A percentile compares a stretch with the other conserved stretches of the same genome.
phyloP scores from a whole-genome alignment of 2,113 vertebrate genomes.

The Dolichotis patagonum region DNA sequence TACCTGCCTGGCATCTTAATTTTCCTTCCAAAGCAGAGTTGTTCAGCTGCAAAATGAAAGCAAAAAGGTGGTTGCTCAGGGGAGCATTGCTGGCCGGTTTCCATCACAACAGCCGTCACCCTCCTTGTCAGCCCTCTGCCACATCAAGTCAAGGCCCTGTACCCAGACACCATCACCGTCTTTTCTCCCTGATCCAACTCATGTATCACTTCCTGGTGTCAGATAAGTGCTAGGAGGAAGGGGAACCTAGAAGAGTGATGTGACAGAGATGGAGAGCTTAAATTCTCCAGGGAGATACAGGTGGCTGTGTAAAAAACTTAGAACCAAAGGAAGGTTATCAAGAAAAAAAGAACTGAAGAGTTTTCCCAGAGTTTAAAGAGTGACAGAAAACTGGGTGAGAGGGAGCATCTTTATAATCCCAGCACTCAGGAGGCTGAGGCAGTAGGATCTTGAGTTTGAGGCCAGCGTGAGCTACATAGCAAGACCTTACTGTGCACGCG shows the following conservation, averaged over 20 bases:
- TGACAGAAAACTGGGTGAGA: neutral
- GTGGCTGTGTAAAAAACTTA: neutral
- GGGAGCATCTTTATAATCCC: neutral
- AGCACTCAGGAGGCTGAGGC: neutral
- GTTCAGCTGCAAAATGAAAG: neutral
- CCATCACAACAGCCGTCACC: neutral
- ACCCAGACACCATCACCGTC: neutral
- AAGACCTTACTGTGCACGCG: neutral
- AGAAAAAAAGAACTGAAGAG: neutral
- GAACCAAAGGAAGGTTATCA: neutral
- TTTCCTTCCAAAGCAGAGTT: conserved; percentile 48
- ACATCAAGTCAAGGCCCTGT: neutral
- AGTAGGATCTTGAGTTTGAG: neutral
- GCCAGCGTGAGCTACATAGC: neutral
- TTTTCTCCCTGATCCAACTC: neutral
- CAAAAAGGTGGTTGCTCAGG: neutral
- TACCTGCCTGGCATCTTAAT: conserved; percentile 60
- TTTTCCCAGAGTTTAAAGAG: neutral
- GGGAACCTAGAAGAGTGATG: neutral
- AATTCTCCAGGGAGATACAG: neutral
- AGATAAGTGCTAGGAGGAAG: neutral
- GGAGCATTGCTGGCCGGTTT: neutral
- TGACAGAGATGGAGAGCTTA: neutral
- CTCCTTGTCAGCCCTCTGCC: neutral
- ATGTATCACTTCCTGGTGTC: neutral